Conservation (phyloP, 2,113 vertebrate genomes). For the Capreolus pygargus region DNA sequence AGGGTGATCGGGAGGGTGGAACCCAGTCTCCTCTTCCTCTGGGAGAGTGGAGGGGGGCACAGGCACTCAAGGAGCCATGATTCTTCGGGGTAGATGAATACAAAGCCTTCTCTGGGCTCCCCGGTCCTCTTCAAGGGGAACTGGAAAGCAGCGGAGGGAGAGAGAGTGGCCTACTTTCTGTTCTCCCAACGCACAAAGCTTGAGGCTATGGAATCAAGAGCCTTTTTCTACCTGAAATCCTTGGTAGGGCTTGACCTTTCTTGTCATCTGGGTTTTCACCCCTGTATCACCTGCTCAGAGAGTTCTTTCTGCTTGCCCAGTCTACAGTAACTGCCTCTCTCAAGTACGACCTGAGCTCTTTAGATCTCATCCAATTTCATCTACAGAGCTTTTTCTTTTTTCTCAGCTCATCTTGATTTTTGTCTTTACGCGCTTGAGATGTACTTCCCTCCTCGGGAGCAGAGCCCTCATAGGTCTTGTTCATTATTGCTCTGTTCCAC, state of each 20-base stretch:
- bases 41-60: neutral
- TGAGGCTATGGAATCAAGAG: neutral
- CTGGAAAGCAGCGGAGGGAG: neutral
- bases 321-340: neutral
- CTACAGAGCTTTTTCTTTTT: neutral
- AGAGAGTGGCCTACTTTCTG: neutral
- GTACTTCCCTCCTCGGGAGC: neutral
- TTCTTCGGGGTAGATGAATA: neutral
- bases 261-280: neutral
- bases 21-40: neutral
- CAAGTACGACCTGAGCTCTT: neutral
- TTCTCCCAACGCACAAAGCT: neutral
- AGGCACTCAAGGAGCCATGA: neutral
- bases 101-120: neutral
- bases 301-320: neutral
- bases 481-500: neutral
- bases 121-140: slow-evolving; percentile 37
- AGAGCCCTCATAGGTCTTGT: neutral
- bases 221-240: neutral
- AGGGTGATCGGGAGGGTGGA: neutral
- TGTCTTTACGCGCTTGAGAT: neutral
- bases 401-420: neutral
- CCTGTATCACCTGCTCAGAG: neutral
- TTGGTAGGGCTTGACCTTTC: neutral
- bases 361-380: neutral